phyloP scores from a whole-genome alignment of 2,888 invertebrate species.

The Octonoba sinensis region DNA sequence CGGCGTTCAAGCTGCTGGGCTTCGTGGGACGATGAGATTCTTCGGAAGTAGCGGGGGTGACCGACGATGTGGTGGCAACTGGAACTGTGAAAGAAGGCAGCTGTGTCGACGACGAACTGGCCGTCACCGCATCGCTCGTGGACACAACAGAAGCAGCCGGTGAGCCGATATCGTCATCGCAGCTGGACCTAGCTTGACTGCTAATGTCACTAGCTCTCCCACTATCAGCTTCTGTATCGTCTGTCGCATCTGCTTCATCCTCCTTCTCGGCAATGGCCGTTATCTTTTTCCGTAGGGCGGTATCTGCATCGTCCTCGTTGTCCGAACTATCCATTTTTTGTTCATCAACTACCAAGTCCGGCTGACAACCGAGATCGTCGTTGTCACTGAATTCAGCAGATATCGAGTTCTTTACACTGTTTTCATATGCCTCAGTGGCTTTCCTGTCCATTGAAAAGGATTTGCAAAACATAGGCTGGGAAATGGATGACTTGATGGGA shows the following conservation, averaged over 20 bases:
- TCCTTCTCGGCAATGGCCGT: constrained; percentile 52
- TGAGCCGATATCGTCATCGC: constrained; percentile 61
- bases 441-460: constrained; percentile 7
- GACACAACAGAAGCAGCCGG: constrained; percentile 7
- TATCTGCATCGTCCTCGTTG: constrained; percentile 40
- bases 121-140: not conserved
- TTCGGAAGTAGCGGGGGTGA: not conserved
- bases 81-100: not conserved
- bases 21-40: constrained; percentile 16
- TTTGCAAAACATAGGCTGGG: constrained; percentile 1
- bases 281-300: constrained; percentile 39
- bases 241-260: constrained; percentile 45
- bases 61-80: not conserved
- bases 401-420: constrained; percentile 44
- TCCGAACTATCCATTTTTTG: constrained; percentile 58
- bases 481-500: not conserved
- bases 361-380: constrained; percentile 54
- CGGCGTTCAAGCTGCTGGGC: constrained; percentile 39
- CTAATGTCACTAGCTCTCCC: constrained; percentile 61
- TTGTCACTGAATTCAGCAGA: constrained; percentile 59
- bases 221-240: constrained; percentile 58
- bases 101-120: constrained; percentile 1
- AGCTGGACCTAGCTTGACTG: constrained; percentile 51
- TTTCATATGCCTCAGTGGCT: constrained; percentile 5
- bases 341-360: constrained; percentile 59